Conservation (phyloP, 2,888 invertebrate species). For the Cerastis rubricosa region DNA sequence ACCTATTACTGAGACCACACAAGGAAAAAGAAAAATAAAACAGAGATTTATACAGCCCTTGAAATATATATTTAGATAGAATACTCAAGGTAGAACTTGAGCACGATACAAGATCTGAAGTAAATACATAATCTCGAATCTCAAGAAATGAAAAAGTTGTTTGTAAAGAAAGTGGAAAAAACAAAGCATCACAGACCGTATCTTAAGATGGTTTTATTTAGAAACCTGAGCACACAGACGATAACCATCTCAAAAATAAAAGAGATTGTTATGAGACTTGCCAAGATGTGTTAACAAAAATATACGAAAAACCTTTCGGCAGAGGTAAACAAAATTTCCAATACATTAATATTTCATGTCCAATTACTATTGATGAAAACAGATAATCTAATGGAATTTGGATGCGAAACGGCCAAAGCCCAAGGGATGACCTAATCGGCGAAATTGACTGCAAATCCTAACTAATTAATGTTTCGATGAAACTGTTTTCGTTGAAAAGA, state of each 20-base stretch:
- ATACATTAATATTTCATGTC: conserved; percentile 55
- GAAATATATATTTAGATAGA: conserved; percentile 21
- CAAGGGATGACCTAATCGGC: conserved; percentile 43
- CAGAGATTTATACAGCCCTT: conserved; percentile 51
- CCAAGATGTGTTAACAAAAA: conserved; percentile 30
- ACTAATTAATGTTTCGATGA: conserved; percentile 48
- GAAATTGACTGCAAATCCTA: conserved; percentile 37
- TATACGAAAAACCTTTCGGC: conserved; percentile 3
- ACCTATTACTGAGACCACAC: conserved; percentile 68
- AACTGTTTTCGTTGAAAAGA: background rate
- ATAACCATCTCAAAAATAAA: conserved; percentile 41
- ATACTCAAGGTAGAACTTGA: conserved; percentile 8
- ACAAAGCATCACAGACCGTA: conserved; percentile 36
- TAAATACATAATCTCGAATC: background rate
- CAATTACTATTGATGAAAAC: conserved; percentile 55
- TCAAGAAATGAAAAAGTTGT: conserved; percentile 22
- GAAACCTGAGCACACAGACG: conserved; percentile 31
- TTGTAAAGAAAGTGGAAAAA: conserved; percentile 37
- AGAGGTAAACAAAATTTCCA: conserved; percentile 33
- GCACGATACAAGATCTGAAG: background rate
- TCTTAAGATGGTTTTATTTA: conserved; percentile 36
- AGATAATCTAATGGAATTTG: conserved; percentile 51
- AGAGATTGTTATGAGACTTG: conserved; percentile 17
- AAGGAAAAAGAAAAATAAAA: conserved; percentile 62
- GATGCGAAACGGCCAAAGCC: conserved; percentile 20